A percentile compares a stretch with the other conserved stretches of the same genome.
Conservation (phyloP, 92 coral and sea anemone genomes). For the Epizoanthus scotinus region DNA sequence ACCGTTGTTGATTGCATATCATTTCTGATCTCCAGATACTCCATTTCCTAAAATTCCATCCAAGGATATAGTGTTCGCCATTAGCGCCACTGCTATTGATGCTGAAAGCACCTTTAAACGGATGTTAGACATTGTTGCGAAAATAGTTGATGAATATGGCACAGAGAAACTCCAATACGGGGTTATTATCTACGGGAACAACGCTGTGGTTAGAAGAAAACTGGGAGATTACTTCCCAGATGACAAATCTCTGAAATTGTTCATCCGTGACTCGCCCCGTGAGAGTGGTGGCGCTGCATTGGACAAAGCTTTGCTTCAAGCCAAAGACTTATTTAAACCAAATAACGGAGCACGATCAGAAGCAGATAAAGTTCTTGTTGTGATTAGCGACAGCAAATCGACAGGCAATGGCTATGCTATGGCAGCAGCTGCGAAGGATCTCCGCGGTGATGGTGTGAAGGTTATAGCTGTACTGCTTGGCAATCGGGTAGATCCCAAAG, state of each 20-base stretch:
- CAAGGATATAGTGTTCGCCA: conserved; percentile 73
- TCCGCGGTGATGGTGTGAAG: conserved; percentile 32
- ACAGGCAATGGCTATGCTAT: conserved; percentile 40
- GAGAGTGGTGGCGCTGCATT: conserved; percentile 58
- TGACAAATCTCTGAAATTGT: conserved; percentile 40
- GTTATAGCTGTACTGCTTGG: conserved; percentile 48
- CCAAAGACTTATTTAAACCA: conserved; percentile 50
- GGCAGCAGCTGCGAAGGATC: conserved; percentile 41
- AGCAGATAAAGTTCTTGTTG: conserved; percentile 65
- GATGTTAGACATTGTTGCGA: conserved; percentile 70
- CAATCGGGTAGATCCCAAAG: conserved; percentile 41
- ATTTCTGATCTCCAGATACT: conserved; percentile 4
- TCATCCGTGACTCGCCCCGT: conserved; percentile 32
- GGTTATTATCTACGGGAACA: conserved; percentile 63
- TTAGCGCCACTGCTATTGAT: conserved; percentile 61
- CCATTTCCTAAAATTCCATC: conserved; percentile 38
- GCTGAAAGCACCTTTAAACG: conserved; percentile 49
- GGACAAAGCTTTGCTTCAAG: conserved; percentile 62
- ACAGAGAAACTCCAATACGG: conserved; percentile 71
- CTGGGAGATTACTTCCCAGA: conserved; percentile 32
- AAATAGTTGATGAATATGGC: conserved; percentile 78
- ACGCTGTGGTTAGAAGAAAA: conserved; percentile 43
- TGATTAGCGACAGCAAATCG: conserved; percentile 79
- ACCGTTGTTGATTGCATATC: neutral
- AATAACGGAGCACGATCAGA: conserved; percentile 49